Evolutionary conservation across 2,113 vertebrate genomes (phyloP).

Genomic region (Arizona elegans): DNA sequence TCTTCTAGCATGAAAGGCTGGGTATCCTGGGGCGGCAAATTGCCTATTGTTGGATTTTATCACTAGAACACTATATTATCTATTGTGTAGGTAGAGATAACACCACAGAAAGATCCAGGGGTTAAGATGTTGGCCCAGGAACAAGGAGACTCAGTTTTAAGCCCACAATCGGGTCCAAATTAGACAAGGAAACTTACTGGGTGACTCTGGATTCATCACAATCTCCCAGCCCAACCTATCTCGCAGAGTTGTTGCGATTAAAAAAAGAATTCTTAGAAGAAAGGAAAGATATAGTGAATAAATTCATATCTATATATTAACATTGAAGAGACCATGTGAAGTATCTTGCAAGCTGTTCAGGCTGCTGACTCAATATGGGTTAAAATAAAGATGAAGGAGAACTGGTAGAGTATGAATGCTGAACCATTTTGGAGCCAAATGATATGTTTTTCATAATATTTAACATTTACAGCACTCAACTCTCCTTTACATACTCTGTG

Average conservation of each 20-base stretch:
- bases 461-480: neutral
- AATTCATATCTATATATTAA: neutral
- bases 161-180: neutral
- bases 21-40: neutral
- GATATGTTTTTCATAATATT: neutral
- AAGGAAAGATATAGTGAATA: neutral
- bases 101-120: neutral
- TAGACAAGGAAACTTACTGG: neutral
- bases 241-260: neutral
- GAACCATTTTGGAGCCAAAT: neutral
- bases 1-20: neutral
- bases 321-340: neutral
- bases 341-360: neutral
- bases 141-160: neutral
- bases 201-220: neutral
- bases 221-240: neutral
- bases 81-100: neutral
- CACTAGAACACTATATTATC: neutral
- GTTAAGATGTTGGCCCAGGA: neutral
- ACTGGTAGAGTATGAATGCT: neutral
- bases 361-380: neutral
- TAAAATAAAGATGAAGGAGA: neutral
- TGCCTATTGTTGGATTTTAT: neutral
- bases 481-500: neutral
- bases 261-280: neutral